A percentile compares a stretch with the other conserved stretches of the same genome.
phyloP scores from a whole-genome alignment of 2,113 vertebrate genomes.

The Vulpes vulpes region DNA sequence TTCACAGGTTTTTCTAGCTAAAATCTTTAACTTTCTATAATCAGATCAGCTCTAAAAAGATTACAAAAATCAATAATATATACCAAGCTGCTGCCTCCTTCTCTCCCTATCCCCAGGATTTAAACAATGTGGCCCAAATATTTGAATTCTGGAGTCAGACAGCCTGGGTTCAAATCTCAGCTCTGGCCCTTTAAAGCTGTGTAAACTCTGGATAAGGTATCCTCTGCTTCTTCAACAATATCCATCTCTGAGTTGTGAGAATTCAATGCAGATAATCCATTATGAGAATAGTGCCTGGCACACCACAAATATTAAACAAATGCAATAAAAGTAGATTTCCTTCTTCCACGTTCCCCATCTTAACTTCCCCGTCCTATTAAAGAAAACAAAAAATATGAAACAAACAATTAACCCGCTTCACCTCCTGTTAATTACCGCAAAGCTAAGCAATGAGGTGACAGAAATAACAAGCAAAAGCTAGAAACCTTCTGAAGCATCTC shows the following conservation, averaged over 20 bases:
- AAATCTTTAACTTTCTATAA: constrained; percentile 43
- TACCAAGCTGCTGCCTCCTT: not conserved
- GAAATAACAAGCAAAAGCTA: constrained; percentile 57
- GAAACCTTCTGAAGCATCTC: constrained; percentile 52
- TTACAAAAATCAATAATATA: not conserved
- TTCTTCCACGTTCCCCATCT: not conserved
- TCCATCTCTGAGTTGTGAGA: not conserved
- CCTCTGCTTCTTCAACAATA: not conserved
- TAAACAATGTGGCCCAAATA: not conserved
- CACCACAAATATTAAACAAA: constrained; percentile 24
- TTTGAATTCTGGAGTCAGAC: not conserved
- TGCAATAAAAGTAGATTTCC: constrained; percentile 36
- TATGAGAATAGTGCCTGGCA: not conserved
- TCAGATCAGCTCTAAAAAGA: constrained; percentile 25
- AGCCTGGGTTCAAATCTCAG: not conserved
- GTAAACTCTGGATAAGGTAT: not conserved
- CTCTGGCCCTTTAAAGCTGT: not conserved
- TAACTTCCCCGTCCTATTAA: not conserved
- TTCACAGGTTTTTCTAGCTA: not conserved
- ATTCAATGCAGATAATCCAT: not conserved
- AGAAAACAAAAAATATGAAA: not conserved
- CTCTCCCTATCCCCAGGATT: not conserved
- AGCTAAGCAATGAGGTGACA: constrained; percentile 11
- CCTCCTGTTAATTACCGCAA: constrained; percentile 23
- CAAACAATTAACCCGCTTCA: constrained; percentile 13